These are phyloP conservation scores for Pegea sp. DNA, from an alignment of 23 tunicate species.

Conservation along the genomic window DNA sequence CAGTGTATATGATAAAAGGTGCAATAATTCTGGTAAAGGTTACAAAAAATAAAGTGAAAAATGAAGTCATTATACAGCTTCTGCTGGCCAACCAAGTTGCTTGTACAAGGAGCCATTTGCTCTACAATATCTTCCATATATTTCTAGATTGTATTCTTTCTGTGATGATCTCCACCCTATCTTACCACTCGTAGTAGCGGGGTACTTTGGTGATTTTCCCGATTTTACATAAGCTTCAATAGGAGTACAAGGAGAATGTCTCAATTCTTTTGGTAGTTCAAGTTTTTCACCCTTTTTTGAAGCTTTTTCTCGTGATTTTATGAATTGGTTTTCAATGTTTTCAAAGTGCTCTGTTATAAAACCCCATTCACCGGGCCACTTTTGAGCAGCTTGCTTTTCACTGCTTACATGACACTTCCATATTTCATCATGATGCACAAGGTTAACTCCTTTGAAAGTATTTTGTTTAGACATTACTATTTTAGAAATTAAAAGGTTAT, in stretches of 20 bases:
- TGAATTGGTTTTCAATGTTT: conserved; percentile 17
- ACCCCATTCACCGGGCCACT: conserved; percentile 91
- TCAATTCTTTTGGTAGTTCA: conserved; percentile 55
- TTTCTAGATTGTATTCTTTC: conserved; percentile 61
- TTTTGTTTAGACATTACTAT: too few relatives aligned
- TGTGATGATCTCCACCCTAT: conserved; percentile 84
- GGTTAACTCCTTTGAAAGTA: too few relatives aligned
- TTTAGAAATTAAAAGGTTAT: too few relatives aligned
- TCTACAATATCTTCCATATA: conserved; percentile 70
- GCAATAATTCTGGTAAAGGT: too few relatives aligned
- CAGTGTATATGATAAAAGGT: too few relatives aligned
- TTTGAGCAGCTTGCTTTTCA: conserved; percentile 64
- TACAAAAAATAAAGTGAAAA: not conserved
- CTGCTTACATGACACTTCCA: conserved; percentile 92
- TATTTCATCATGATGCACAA: conserved; percentile 79
- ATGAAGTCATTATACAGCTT: conserved; percentile 30
- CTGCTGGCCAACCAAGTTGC: conserved; percentile 81
- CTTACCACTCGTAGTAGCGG: conserved; percentile 46
- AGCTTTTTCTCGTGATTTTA: conserved; percentile 8
- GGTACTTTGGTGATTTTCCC: conserved; percentile 65
- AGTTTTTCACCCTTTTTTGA: conserved; percentile 39
- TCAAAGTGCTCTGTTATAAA: conserved; percentile 73
- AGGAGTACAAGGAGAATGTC: conserved; percentile 64
- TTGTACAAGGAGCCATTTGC: conserved; percentile 62
- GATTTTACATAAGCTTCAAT: conserved; percentile 78